Percentiles rank a stretch among this genome's conserved stretches.
Evolutionary conservation across 2,888 invertebrate species (phyloP).

Genomic region (Tridacna gigas): DNA sequence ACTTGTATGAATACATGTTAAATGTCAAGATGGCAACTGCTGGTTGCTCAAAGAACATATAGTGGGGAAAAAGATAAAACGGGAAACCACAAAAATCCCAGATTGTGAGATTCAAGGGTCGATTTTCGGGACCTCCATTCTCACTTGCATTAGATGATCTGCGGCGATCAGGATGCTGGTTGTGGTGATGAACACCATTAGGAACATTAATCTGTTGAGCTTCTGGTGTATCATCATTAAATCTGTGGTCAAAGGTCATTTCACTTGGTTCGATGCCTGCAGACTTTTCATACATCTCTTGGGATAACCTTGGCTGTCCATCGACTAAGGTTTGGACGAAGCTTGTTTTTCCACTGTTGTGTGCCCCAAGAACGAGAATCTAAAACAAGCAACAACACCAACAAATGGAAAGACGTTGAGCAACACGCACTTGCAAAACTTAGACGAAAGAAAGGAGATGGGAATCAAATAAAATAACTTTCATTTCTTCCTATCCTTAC

Average conservation of each 20-base stretch:
- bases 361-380: conserved; percentile 74
- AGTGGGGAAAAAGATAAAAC: conserved; percentile 79
- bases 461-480: too few species aligned
- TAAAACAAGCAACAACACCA: neutral
- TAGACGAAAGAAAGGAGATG: too few species aligned
- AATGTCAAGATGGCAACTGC: conserved; percentile 81
- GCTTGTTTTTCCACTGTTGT: conserved; percentile 78
- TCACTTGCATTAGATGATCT: conserved; percentile 1
- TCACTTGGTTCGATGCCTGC: conserved; percentile 80
- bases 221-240: neutral
- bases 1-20: conserved; percentile 79
- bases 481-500: too few species aligned
- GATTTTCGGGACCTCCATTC: conserved; percentile 30
- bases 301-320: conserved; percentile 80
- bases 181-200: neutral
- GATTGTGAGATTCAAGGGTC: conserved; percentile 72
- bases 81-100: conserved; percentile 83
- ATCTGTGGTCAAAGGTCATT: conserved; percentile 69
- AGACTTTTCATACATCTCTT: conserved; percentile 76
- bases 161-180: neutral
- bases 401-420: too few species aligned
- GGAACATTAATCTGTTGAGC: neutral
- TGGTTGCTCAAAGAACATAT: conserved; percentile 81
- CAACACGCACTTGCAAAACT: too few species aligned
- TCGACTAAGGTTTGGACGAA: conserved; percentile 82